Evolutionary conservation across 2,797 vertebrate species (phyloP).

Genomic region (Atherinosoma microstoma): DNA sequence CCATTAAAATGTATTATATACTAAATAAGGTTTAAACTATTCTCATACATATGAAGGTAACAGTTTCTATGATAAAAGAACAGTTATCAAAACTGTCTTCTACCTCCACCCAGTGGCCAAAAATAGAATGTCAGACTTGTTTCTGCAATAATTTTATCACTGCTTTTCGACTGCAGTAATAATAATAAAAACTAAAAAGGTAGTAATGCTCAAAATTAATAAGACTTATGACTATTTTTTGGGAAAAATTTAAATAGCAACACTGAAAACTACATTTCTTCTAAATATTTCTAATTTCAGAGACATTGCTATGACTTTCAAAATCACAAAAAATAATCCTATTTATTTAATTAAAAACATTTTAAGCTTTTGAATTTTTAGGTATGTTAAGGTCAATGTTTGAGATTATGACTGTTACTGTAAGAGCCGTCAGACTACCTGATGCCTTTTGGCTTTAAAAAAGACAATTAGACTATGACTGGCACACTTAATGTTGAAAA

Average conservation of each 20-base stretch:
- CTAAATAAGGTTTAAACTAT: conserved; percentile 54
- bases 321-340: conserved; percentile 14
- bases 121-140: conserved; percentile 19
- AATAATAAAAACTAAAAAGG: neutral
- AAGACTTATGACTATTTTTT: too few species aligned
- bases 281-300: too few species aligned
- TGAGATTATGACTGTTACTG: conserved; percentile 39
- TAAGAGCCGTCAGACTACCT: conserved; percentile 31
- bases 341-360: neutral
- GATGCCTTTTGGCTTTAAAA: conserved; percentile 35
- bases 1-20: conserved; percentile 50
- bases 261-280: too few species aligned
- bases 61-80: neutral
- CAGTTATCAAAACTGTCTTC: conserved; percentile 44
- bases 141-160: neutral
- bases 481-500: conserved; percentile 32
- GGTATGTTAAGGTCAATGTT: conserved; percentile 17
- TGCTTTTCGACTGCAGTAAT: neutral
- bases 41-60: conserved; percentile 43
- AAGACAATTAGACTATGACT: conserved; percentile 51
- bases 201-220: too few species aligned
- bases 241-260: too few species aligned
- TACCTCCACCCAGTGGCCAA: conserved; percentile 72
- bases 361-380: conserved; percentile 10
- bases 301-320: neutral